Percentiles rank a stretch among this genome's conserved stretches.
Evolutionary conservation across 1,140 invertebrate genomes (phyloP).

Genomic region (Brachionus sp.): DNA sequence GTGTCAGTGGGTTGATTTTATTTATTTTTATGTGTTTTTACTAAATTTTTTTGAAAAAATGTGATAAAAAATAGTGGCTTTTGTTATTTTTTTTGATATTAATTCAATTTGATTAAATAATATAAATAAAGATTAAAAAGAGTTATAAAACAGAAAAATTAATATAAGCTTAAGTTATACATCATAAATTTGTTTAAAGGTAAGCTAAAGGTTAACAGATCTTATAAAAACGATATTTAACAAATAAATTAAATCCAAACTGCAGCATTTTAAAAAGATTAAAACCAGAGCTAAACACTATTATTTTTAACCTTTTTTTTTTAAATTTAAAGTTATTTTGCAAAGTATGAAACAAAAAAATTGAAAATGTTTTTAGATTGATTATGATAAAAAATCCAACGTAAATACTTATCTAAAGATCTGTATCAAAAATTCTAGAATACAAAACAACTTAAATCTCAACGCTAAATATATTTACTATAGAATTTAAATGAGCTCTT

Average conservation of each 20-base stretch:
- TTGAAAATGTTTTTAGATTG: background rate
- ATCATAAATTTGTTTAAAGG: background rate
- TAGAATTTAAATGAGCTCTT: background rate
- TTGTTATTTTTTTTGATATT: too few species aligned
- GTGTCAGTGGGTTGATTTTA: too few species aligned
- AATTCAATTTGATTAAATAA: background rate
- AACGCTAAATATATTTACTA: background rate
- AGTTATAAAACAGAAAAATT: background rate
- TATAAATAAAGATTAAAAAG: background rate
- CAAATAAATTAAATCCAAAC: background rate
- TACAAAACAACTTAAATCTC: too few species aligned
- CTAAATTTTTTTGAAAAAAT: too few species aligned
- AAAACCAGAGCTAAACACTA: background rate
- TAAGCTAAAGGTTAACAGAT: background rate
- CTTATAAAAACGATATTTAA: background rate
- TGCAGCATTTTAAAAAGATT: background rate
- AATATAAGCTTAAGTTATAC: background rate
- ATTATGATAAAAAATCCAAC: background rate
- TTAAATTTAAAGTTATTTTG: background rate
- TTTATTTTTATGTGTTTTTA: too few species aligned
- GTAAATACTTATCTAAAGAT: background rate
- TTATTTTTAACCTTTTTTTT: background rate
- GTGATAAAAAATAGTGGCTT: too few species aligned
- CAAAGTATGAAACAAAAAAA: background rate
- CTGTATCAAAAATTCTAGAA: background rate